These are phyloP conservation scores for Prenolepis imparis DNA, from an alignment of 2,888 invertebrate genomes.

Conservation along the genomic window DNA sequence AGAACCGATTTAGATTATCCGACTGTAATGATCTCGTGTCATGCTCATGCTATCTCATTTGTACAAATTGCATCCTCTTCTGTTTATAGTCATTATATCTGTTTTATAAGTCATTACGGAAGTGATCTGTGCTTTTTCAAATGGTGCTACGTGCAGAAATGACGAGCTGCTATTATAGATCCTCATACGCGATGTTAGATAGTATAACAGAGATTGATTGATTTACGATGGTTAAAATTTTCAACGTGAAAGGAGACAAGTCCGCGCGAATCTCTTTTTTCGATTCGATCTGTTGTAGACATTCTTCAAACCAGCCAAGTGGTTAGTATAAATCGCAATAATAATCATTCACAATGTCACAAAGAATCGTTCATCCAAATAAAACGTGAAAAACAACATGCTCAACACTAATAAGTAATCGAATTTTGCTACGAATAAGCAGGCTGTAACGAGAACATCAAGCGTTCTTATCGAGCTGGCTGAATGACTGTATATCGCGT, in stretches of 20 bases:
- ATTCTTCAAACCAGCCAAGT: constrained; percentile 8
- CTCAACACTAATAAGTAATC: constrained; percentile 69
- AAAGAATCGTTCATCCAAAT: constrained; percentile 75
- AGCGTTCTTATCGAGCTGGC: constrained; percentile 70
- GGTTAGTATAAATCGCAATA: constrained; percentile 40
- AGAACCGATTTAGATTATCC: constrained; percentile 84
- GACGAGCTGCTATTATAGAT: neutral
- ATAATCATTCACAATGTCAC: constrained; percentile 57
- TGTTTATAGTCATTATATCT: constrained; percentile 29
- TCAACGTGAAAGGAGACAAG: neutral
- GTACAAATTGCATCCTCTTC: constrained; percentile 60
- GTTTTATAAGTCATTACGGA: constrained; percentile 7
- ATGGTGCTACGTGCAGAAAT: constrained; percentile 61
- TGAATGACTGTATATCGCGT: constrained; percentile 53
- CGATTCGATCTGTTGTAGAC: neutral
- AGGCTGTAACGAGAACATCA: constrained; percentile 68
- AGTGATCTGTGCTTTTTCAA: constrained; percentile 24
- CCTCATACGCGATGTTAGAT: neutral
- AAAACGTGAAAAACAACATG: constrained; percentile 68
- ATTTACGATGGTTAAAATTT: constrained; percentile 27
- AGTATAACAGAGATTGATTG: neutral
- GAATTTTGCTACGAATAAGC: constrained; percentile 71
- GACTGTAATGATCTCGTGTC: constrained; percentile 71
- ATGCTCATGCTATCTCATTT: constrained; percentile 46
- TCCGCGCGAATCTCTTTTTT: neutral